Conservation (phyloP, 1,140 invertebrate species). For the Scaptomyza montana region DNA sequence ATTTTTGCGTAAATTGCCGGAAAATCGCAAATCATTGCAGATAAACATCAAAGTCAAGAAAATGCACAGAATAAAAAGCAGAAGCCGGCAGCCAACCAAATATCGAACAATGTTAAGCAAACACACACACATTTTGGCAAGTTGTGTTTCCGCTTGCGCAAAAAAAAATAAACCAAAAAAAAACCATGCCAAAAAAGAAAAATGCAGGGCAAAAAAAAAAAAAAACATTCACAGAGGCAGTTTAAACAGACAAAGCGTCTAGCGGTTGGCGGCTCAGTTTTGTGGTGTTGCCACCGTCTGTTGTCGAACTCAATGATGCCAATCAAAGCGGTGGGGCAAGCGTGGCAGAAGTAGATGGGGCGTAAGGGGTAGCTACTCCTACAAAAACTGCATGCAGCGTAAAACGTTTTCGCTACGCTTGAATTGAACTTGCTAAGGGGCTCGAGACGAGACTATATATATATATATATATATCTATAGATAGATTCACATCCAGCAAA, state of each 20-base stretch:
- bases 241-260: constrained; percentile 51
- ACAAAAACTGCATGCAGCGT: constrained; percentile 53
- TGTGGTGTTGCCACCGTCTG: constrained; percentile 62
- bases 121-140: constrained; percentile 59
- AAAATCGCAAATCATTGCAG: constrained; percentile 82
- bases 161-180: constrained; percentile 47
- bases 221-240: constrained; percentile 38
- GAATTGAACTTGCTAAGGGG: constrained; percentile 54
- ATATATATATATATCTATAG: constrained; percentile 17
- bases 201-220: constrained; percentile 28
- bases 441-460: not conserved
- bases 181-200: constrained; percentile 24
- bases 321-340: constrained; percentile 53
- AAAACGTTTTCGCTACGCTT: constrained; percentile 77
- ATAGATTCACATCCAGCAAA: constrained; percentile 32
- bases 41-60: constrained; percentile 79
- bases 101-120: constrained; percentile 81
- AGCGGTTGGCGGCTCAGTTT: constrained; percentile 57
- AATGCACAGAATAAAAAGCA: constrained; percentile 65
- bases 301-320: constrained; percentile 70
- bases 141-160: constrained; percentile 54
- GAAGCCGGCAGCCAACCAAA: constrained; percentile 64
- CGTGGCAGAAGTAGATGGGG: not conserved
- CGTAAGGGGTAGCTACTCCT: constrained; percentile 6
- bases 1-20: constrained; percentile 82